Conservation (phyloP, 2,888 invertebrate species). For the Hermodice carunculata region DNA sequence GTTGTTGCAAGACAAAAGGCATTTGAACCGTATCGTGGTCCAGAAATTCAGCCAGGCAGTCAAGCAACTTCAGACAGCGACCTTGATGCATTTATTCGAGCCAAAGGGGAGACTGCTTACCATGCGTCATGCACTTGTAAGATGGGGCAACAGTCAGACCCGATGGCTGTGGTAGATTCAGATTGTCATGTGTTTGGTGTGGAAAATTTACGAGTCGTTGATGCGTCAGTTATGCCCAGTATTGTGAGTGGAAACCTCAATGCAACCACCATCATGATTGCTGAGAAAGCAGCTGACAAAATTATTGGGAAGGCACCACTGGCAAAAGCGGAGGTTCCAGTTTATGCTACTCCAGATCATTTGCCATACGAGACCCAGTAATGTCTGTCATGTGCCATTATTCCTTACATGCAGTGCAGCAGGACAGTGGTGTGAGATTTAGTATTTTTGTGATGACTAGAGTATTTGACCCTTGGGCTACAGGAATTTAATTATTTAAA, state of each 20-base stretch:
- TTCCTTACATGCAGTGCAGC: too few relatives aligned
- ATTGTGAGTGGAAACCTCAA: constrained; percentile 83
- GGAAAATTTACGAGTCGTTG: constrained; percentile 79
- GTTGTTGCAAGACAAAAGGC: constrained; percentile 67
- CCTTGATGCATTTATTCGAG: constrained; percentile 66
- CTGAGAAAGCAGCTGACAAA: constrained; percentile 72
- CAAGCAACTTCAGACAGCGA: constrained; percentile 60
- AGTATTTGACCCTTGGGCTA: too few relatives aligned
- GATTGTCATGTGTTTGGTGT: constrained; percentile 72
- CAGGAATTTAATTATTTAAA: too few relatives aligned
- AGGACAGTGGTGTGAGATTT: too few relatives aligned
- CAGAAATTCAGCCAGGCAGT: constrained; percentile 55
- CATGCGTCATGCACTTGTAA: constrained; percentile 85
- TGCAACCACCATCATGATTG: constrained; percentile 72
- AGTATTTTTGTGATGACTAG: too few relatives aligned
- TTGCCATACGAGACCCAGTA: too few relatives aligned
- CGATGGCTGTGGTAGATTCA: constrained; percentile 78
- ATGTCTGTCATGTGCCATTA: too few relatives aligned
- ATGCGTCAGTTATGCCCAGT: constrained; percentile 85
- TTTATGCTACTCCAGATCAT: too few relatives aligned
- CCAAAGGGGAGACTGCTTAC: constrained; percentile 76
- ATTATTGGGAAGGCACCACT: constrained; percentile 67
- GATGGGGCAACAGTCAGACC: constrained; percentile 75
- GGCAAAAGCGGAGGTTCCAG: constrained; percentile 59
- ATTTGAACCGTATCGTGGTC: constrained; percentile 61